Evolutionary conservation across 2,113 vertebrate species (phyloP).

Genomic region (Pachycephala philippinensis): DNA sequence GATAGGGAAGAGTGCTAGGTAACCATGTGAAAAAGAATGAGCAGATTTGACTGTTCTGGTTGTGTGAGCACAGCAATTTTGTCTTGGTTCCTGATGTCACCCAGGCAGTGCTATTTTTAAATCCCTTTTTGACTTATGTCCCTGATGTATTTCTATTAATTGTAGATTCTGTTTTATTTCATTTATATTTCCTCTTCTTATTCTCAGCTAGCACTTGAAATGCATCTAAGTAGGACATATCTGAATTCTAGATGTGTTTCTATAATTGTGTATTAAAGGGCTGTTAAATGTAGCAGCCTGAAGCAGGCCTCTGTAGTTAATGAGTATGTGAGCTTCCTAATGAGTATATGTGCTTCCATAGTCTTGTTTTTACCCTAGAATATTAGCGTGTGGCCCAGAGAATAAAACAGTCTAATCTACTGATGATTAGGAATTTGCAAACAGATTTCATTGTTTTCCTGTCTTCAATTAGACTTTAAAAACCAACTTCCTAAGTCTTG

Average conservation of each 20-base stretch:
- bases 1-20: background rate
- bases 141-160: background rate
- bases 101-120: background rate
- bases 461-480: background rate
- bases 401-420: background rate
- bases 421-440: background rate
- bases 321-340: background rate
- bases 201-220: background rate
- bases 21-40: background rate
- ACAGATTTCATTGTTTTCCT: background rate
- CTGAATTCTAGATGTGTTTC: slow-evolving; percentile 2
- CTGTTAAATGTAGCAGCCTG: background rate
- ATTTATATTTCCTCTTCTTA: background rate
- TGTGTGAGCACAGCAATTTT: background rate
- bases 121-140: background rate
- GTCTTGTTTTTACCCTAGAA: background rate
- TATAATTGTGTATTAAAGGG: background rate
- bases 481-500: background rate
- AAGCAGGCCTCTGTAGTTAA: background rate
- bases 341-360: background rate
- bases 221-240: background rate
- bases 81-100: background rate
- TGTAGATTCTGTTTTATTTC: background rate
- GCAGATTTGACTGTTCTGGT: slow-evolving; percentile 28
- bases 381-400: background rate